Evolutionary conservation across 2,113 vertebrate genomes (phyloP).

Genomic region (Alectura lathami): DNA sequence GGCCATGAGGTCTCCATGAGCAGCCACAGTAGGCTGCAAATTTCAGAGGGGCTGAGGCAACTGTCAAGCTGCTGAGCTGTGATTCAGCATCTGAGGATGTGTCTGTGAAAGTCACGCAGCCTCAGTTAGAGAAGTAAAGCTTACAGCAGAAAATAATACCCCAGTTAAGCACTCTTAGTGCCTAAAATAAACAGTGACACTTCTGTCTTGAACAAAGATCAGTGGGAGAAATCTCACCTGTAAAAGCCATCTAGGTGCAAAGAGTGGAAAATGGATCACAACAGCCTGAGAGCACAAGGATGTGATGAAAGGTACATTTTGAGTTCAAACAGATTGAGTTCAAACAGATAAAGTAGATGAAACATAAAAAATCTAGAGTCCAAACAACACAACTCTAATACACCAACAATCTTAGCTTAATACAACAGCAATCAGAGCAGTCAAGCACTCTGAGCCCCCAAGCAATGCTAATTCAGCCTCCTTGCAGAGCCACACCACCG

Average conservation of each 20-base stretch:
- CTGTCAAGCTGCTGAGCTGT: background rate
- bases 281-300: background rate
- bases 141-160: conserved; percentile 27
- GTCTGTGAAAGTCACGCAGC: conserved; percentile 19
- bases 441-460: background rate
- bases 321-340: background rate
- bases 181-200: conserved; percentile 6
- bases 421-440: background rate
- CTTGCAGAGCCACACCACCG: background rate
- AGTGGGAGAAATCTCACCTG: conserved; percentile 17
- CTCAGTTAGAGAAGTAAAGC: background rate
- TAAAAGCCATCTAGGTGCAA: conserved; percentile 36
- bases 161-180: background rate
- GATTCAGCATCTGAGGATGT: background rate
- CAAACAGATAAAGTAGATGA: background rate
- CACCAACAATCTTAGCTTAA: background rate
- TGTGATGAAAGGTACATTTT: background rate
- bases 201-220: background rate
- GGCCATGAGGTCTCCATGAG: background rate
- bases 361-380: background rate
- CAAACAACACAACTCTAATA: background rate
- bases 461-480: background rate
- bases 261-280: conserved; percentile 11
- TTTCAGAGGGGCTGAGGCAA: background rate
- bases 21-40: background rate